These are phyloP conservation scores for Promerops cafer DNA, from an alignment of 2,113 vertebrate genomes.

Conservation along the genomic window DNA sequence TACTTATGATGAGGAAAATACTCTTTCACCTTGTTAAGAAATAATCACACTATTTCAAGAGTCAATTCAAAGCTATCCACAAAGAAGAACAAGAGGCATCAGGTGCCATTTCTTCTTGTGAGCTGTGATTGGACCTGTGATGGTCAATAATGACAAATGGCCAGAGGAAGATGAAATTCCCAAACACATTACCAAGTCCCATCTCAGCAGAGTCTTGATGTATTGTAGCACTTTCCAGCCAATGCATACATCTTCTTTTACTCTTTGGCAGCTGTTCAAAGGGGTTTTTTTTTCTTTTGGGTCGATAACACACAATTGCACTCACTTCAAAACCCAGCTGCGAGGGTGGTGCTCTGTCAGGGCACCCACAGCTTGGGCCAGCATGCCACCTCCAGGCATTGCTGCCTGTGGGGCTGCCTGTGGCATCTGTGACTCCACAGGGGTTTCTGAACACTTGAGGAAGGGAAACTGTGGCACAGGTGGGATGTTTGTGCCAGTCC, in stretches of 20 bases:
- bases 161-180: not conserved
- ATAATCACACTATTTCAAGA: not conserved
- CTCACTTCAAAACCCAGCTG: not conserved
- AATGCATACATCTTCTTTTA: not conserved
- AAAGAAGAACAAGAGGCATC: not conserved
- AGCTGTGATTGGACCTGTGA: not conserved
- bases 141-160: not conserved
- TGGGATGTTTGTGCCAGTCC: accelerated
- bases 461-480: not conserved
- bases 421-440: not conserved
- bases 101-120: not conserved
- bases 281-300: not conserved
- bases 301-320: not conserved
- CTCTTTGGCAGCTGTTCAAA: not conserved
- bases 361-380: not conserved
- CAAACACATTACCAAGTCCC: not conserved
- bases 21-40: not conserved
- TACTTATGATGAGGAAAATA: not conserved
- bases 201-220: not conserved
- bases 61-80: not conserved
- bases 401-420: not conserved
- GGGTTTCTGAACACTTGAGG: not conserved
- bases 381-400: accelerated
- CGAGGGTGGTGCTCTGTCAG: not conserved
- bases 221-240: not conserved